Evolutionary conservation across 2,888 invertebrate species (phyloP).

Genomic region (Galerucella calmariensis): DNA sequence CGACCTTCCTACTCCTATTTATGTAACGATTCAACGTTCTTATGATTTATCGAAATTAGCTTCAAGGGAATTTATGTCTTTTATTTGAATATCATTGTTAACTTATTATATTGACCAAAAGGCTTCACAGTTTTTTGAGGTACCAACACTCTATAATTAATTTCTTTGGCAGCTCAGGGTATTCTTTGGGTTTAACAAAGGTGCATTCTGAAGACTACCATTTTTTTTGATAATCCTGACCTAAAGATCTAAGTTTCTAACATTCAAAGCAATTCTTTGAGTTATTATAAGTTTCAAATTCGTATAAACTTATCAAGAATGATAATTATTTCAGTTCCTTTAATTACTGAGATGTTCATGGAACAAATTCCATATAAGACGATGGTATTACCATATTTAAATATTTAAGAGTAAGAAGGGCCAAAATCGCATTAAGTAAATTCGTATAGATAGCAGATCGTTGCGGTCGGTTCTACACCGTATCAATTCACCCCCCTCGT

Average conservation of each 20-base stretch:
- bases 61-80: too few species aligned
- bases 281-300: conserved; percentile 7
- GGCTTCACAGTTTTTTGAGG: too few species aligned
- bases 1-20: too few species aligned
- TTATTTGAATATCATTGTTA: too few species aligned
- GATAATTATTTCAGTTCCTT: background rate
- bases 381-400: conserved; percentile 37
- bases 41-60: too few species aligned
- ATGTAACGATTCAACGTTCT: too few species aligned
- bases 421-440: conserved; percentile 44
- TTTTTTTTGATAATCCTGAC: too few species aligned
- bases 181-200: too few species aligned
- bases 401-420: conserved; percentile 44
- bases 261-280: background rate
- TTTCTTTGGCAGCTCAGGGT: too few species aligned
- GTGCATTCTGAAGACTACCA: too few species aligned
- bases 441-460: conserved; percentile 39
- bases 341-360: background rate
- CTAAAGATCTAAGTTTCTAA: background rate
- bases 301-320: background rate
- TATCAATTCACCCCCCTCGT: conserved; percentile 41
- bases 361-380: background rate
- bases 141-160: too few species aligned
- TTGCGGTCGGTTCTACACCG: conserved; percentile 41
- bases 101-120: too few species aligned